Evolutionary conservation across 2,888 invertebrate genomes (phyloP), one percentile per base, ranked within the genome.

Genomic region (Bombyx huttoni): DNA sequence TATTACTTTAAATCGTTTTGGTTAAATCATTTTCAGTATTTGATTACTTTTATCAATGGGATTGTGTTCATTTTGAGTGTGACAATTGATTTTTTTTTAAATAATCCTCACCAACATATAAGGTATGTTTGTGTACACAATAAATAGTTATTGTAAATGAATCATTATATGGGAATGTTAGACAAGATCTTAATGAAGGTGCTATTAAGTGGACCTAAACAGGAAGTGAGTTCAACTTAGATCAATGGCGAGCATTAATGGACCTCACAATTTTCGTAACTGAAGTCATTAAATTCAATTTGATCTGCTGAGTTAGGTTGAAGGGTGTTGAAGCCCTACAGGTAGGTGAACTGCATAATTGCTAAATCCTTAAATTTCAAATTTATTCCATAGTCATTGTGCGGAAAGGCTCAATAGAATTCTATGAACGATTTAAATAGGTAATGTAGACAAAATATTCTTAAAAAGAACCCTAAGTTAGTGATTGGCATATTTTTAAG

Each of bases 131-230:
- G 58, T 67, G 68, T 70, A 69, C 68, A 55, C 67, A 67, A 70
- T 70, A 68, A 68, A 57, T 60, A 66, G 66, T 60, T 63, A 67
- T 67, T 68, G 55, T 67, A 76, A 40, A 76, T 87, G 86, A 87
- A 78, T 87, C 87, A 86, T 82, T 70, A 68, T 73, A 70, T 65
- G 80, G 71, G 86, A 84, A 88, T 86, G 85, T 78, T 73, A 68
- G 61, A 73, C 67, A 70, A 68, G 70, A 74, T 79, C 78, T 72
- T 73, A 71, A 58, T 74, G 70, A 62, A 73, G 67, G 64, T 64
- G 62, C 67, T 75, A 70, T 73, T 74, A 75, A 67, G 73, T 65
- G 57, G 61, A 59, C 72, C 66, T 65, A 74, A 76, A 75, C 71
- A 75, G 78, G 77, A 78, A 75, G 73, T 68, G 61, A 61, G 67